Evolutionary conservation across 2,888 invertebrate species (phyloP).

Genomic region (Leptinotarsa rubiginosa): DNA sequence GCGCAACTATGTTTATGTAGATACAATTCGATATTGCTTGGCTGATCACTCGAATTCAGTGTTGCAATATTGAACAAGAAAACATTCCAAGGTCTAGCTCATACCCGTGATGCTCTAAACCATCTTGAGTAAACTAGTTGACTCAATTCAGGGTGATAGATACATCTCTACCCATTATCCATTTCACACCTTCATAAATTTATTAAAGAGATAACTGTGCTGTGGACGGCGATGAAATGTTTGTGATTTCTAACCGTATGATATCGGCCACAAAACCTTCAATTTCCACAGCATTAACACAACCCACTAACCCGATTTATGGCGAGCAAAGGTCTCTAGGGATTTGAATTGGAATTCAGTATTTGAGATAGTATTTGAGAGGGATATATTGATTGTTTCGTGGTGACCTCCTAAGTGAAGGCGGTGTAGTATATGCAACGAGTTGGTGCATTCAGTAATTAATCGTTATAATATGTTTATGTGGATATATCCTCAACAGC

Average conservation of each 20-base stretch:
- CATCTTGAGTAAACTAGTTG: not conserved
- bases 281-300: constrained; percentile 2
- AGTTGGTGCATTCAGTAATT: too few relatives aligned
- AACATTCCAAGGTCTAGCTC: too few relatives aligned
- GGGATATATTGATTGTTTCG: not conserved
- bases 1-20: too few relatives aligned
- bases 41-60: too few relatives aligned
- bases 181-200: not conserved
- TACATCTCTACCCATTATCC: not conserved
- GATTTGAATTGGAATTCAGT: constrained; percentile 1
- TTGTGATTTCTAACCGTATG: not conserved
- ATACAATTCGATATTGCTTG: too few relatives aligned
- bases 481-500: too few relatives aligned
- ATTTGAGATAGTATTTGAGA: not conserved
- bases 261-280: constrained; percentile 12
- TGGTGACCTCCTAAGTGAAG: too few relatives aligned
- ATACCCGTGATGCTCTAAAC: too few relatives aligned
- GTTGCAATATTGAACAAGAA: too few relatives aligned
- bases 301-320: not conserved
- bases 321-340: not conserved
- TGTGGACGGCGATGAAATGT: not conserved
- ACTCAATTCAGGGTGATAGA: too few relatives aligned
- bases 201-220: not conserved
- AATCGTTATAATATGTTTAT: too few relatives aligned
- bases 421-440: too few relatives aligned